Base-by-base conservation (phyloP, 2,113 vertebrate species). In the Nipponia nippon region DNA sequence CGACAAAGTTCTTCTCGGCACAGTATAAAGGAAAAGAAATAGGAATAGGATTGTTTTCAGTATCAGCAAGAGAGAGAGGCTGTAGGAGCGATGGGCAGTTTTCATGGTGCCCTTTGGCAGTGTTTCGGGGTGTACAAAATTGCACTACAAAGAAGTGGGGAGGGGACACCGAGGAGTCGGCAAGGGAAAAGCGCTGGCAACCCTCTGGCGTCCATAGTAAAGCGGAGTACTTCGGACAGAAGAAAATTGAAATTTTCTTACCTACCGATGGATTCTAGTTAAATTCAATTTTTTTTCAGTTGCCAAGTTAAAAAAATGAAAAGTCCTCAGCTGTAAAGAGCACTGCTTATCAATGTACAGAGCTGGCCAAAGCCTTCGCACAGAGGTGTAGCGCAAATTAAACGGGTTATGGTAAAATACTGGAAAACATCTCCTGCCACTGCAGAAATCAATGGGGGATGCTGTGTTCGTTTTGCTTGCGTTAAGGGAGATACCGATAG, bases 401-500 rank as follows among this genome's bases (percentile, higher is more conserved):
- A 96, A 95, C 62, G 59, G 19, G 7, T 17, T 7, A 14, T 38
- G 80, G 91, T 86, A 86, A 61, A 93, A 40, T 17, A 47, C 67
- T 15, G 67, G 71, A 15, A 87, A 14, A 18, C 38, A n/a, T 17
- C 50, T 70, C 73, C 11, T 8, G 36, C 13, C 32, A 2, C 16
- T 9, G 6, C 63, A 47, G 70, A 34, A 80, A 16, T 40, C 9
- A 10, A 1, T 5, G 0, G 15, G 63, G 70, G 58, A 32, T 38
- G 21, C 9, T 14, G 6, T 2, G 17, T 34, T 61, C 7, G 2
- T 18, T 53, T 59, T 62, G 32, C 15, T 42, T 15, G 11, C 1
- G 0, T 17, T 20, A 2, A 36, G 32, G 78, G 42, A 47, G 61
- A 7, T 14, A 15, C 13, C 0, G 0, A n/a, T 1, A 46, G 27